Percentiles rank a stretch among this genome's conserved stretches.
These are phyloP conservation scores for Scartelaos histophorus DNA, from an alignment of 2,113 vertebrate genomes.

Conservation along the genomic window DNA sequence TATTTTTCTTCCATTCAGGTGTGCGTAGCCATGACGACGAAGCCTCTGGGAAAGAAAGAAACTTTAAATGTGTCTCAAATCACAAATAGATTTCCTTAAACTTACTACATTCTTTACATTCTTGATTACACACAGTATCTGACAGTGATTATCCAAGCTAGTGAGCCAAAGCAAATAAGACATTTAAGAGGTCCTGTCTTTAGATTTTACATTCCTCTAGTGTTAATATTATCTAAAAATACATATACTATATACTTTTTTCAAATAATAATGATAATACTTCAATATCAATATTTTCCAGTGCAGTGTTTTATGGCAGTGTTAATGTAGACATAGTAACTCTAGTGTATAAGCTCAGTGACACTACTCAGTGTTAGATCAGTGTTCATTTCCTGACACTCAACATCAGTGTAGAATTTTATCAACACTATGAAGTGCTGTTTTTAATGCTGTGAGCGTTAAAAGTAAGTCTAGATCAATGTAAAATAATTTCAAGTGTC, in stretches of 20 bases:
- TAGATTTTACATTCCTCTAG: too few relatives aligned
- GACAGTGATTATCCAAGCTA: background rate
- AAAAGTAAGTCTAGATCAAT: too few relatives aligned
- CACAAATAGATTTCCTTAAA: background rate
- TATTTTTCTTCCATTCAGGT: conserved; percentile 66
- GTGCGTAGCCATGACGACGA: conserved; percentile 75
- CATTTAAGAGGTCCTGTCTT: background rate
- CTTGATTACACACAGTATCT: background rate
- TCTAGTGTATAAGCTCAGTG: too few relatives aligned
- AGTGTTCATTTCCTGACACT: too few relatives aligned
- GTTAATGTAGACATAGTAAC: too few relatives aligned
- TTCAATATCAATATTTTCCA: too few relatives aligned
- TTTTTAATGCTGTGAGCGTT: too few relatives aligned
- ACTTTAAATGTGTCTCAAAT: conserved; percentile 3
- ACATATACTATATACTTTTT: background rate
- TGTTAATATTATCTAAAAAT: background rate
- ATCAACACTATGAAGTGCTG: too few relatives aligned
- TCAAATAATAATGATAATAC: background rate
- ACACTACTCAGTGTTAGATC: too few relatives aligned
- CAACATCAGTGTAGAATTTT: too few relatives aligned
- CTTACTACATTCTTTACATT: background rate
- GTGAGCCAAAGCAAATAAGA: background rate
- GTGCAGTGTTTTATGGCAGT: too few relatives aligned
- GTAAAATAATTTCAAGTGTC: too few relatives aligned
- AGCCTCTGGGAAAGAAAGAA: conserved; percentile 40